These are phyloP conservation scores for Macropus fuliginosus DNA, from an alignment of 2,797 vertebrate species.

Conservation along the genomic window DNA sequence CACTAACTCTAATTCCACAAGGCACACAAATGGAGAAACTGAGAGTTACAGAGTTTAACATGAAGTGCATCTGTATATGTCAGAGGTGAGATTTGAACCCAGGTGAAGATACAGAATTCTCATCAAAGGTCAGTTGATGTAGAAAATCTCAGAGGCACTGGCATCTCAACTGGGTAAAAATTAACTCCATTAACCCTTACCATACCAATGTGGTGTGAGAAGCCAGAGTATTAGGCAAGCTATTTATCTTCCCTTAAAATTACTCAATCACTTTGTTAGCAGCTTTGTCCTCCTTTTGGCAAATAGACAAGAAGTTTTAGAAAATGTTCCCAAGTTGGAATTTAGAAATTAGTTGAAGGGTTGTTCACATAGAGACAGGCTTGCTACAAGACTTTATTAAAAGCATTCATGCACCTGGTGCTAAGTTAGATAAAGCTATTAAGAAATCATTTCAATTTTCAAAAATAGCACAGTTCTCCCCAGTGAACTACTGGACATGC, in stretches of 20 bases:
- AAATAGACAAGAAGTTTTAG: not conserved
- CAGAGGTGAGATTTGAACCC: not conserved
- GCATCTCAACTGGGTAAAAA: not conserved
- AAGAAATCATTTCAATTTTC: not conserved
- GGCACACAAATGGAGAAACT: not conserved
- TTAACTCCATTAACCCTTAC: not conserved
- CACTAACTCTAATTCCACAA: not conserved
- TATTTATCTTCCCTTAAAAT: not conserved
- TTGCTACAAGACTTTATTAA: not conserved
- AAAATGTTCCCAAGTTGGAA: constrained; percentile 6
- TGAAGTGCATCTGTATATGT: not conserved
- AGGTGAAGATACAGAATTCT: not conserved
- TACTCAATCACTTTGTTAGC: not conserved
- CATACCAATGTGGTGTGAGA: not conserved
- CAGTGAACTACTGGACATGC: constrained; percentile 1
- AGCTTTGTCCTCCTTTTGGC: not conserved
- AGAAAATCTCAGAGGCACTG: not conserved
- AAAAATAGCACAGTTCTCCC: not conserved
- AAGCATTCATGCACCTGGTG: not conserved
- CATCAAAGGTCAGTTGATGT: not conserved
- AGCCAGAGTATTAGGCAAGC: not conserved
- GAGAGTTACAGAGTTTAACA: not conserved
- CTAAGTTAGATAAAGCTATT: constrained; percentile 7
- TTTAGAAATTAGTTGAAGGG: constrained; percentile 28
- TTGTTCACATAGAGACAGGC: not conserved